A percentile compares a stretch with the other conserved stretches of the same genome.
Evolutionary conservation across 2,113 vertebrate species (phyloP).

Genomic region (Anhinga rufa): DNA sequence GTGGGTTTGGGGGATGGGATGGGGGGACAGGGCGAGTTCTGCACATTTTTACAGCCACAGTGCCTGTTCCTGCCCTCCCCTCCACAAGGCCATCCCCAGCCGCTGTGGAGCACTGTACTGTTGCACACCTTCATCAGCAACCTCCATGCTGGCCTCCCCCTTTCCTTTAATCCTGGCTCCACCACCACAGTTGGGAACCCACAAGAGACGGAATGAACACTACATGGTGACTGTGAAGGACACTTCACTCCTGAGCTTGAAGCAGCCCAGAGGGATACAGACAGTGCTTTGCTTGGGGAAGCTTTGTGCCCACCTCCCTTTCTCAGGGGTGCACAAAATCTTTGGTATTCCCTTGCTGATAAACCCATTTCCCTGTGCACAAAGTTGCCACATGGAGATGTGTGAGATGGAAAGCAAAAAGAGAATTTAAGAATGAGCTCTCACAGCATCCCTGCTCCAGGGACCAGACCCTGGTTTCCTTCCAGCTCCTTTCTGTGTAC

Average conservation of each 20-base stretch:
- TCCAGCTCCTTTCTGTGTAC: not conserved
- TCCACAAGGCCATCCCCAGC: too few relatives aligned
- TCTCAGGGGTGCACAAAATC: not conserved
- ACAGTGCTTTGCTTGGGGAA: not conserved
- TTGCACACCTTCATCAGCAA: not conserved
- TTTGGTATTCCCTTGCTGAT: not conserved
- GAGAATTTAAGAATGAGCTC: not conserved
- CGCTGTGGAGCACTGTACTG: fast-evolving
- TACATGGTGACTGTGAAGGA: not conserved
- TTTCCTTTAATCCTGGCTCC: not conserved
- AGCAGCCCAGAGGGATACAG: not conserved
- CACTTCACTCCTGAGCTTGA: not conserved
- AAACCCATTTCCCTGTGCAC: not conserved
- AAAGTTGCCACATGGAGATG: not conserved
- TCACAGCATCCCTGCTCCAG: not conserved
- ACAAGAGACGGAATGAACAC: not conserved
- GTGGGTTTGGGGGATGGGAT: not conserved
- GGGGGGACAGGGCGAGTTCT: not conserved
- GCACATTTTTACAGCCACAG: not conserved
- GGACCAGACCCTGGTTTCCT: not conserved
- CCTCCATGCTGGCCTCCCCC: not conserved
- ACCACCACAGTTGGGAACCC: not conserved
- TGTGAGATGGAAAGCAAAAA: not conserved
- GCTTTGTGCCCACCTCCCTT: not conserved
- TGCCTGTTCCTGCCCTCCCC: too few relatives aligned